These are phyloP conservation scores for Reticulitermes lucifugus DNA, from an alignment of 2,888 invertebrate species.

Conservation along the genomic window DNA sequence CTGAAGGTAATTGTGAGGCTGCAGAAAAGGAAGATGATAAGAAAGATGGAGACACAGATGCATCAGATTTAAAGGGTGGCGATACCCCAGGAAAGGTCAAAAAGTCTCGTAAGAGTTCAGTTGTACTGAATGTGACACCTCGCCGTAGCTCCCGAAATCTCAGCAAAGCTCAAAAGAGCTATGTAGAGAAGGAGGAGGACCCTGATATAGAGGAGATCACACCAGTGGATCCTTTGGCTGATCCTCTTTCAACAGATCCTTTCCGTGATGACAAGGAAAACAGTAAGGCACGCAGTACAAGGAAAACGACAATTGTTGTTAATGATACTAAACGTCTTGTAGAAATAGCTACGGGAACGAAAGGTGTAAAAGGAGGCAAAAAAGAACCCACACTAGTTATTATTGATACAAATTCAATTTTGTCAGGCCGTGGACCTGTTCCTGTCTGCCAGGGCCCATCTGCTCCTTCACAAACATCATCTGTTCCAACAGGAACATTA, in stretches of 20 bases:
- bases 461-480: neutral
- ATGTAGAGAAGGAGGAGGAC: slow-evolving; percentile 63
- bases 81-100: slow-evolving; percentile 58
- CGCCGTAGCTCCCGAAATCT: slow-evolving; percentile 70
- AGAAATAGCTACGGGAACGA: slow-evolving; percentile 75
- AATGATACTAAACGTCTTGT: slow-evolving; percentile 79
- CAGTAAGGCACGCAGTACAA: slow-evolving; percentile 45
- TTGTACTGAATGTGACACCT: slow-evolving; percentile 62
- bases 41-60: slow-evolving; percentile 54
- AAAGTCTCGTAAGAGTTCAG: slow-evolving; percentile 52
- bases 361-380: slow-evolving; percentile 66
- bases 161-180: slow-evolving; percentile 67
- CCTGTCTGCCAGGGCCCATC: slow-evolving; percentile 61
- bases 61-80: slow-evolving; percentile 61
- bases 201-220: slow-evolving; percentile 73
- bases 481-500: neutral
- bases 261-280: slow-evolving; percentile 46
- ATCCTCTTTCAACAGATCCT: slow-evolving; percentile 53
- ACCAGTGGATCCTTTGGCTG: slow-evolving; percentile 70
- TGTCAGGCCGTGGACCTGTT: slow-evolving; percentile 72
- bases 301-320: slow-evolving; percentile 70
- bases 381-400: slow-evolving; percentile 83
- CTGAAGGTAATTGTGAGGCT: slow-evolving; percentile 55
- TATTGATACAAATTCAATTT: slow-evolving; percentile 80
- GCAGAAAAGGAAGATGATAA: slow-evolving; percentile 54